Base-by-base conservation (phyloP, 2,888 invertebrate species). In the Pristionchus entomophagus region DNA sequence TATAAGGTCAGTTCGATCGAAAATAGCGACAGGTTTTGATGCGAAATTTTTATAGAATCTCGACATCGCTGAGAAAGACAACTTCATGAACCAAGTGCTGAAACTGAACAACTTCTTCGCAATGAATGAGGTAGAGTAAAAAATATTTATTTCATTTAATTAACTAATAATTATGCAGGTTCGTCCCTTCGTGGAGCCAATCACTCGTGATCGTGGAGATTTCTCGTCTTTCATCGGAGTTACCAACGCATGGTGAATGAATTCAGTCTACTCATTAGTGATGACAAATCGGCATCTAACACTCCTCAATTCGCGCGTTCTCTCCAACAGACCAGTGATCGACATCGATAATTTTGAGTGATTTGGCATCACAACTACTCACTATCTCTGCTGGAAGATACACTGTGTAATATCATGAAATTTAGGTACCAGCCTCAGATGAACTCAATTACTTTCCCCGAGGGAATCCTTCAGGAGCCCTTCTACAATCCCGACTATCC, bases 361-460 rank as follows among this genome's bases (percentile, higher is more conserved):
- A n/a, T n/a, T n/a, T n/a, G n/a, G n/a, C n/a, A n/a, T n/a, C n/a
- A n/a, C n/a, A n/a, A n/a, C n/a, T n/a, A n/a, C n/a, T n/a, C n/a
- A n/a, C n/a, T n/a, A n/a, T n/a, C n/a, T n/a, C n/a, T n/a, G n/a
- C n/a, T n/a, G n/a, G n/a, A n/a, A n/a, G n/a, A n/a, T n/a, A n/a
- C n/a, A n/a, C n/a, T n/a, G n/a, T n/a, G n/a, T n/a, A n/a, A n/a
- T n/a, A n/a, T n/a, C n/a, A n/a, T n/a, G n/a, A n/a, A n/a, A n/a
- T 45, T 6, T 3, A 85, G 49, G 29, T 85, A 59, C 41, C 84
- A 92, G 87, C 91, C 92, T 32, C 89, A 90, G 62, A 59, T 89
- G 35, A 92, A 92, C 86, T 91, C 92, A 14, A 92, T 93, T 86
- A 91, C 93, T 3, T 91, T 93, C 88, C 93, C 93, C 3, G 89